phyloP scores from a whole-genome alignment of 2,113 vertebrate genomes.

The human region GRCh38 chr17:78739501-78740000 shows the following conservation, averaged over 20 bases:
- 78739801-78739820: background rate
- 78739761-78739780: rapidly evolving
- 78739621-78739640: background rate
- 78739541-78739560: background rate
- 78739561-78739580: background rate
- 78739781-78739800: rapidly evolving
- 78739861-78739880: background rate
- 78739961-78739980: no score
- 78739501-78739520: background rate
- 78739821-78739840: background rate
- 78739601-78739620: background rate
- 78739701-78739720: background rate
- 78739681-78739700: background rate
- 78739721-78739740: background rate
- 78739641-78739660: background rate
- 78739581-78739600: background rate
- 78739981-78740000: no score
- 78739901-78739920: background rate
- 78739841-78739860: background rate
- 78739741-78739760: background rate
- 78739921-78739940: background rate
- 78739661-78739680: background rate
- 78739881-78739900: no score
- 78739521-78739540: background rate
- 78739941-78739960: no score